These are phyloP conservation scores for Prunella strophiata DNA, from an alignment of 2,797 vertebrate genomes.

Conservation along the genomic window DNA sequence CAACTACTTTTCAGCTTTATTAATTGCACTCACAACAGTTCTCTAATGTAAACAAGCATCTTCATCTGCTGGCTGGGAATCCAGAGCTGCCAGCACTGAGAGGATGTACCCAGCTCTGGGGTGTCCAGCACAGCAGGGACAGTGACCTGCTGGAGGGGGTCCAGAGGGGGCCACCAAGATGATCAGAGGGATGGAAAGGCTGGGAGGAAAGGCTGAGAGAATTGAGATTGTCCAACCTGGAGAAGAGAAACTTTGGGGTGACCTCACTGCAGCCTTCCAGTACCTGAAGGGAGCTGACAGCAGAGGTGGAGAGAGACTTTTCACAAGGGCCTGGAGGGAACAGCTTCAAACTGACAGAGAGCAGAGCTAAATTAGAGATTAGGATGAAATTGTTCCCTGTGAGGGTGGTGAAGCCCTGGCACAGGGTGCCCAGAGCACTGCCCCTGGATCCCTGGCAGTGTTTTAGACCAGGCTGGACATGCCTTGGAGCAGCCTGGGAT, in stretches of 20 bases:
- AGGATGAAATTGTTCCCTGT: background rate
- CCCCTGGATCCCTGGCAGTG: background rate
- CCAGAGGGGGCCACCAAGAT: background rate
- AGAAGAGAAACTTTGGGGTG: background rate
- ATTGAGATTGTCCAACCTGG: background rate
- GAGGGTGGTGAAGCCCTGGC: background rate
- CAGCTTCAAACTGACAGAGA: background rate
- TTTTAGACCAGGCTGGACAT: accelerated
- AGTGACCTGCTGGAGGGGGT: background rate
- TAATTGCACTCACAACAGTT: conserved; percentile 21
- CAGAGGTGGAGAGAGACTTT: background rate
- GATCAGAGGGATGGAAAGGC: background rate
- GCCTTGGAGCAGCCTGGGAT: accelerated
- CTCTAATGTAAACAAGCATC: background rate
- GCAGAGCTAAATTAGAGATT: background rate
- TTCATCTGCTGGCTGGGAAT: background rate
- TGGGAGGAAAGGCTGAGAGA: background rate
- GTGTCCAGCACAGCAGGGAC: background rate
- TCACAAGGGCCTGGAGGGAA: background rate
- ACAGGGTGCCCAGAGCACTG: accelerated
- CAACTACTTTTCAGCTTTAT: conserved; percentile 4
- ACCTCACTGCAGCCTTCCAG: background rate
- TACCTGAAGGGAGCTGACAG: background rate
- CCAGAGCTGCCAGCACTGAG: background rate
- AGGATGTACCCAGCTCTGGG: background rate